A percentile compares a stretch with the other conserved stretches of the same genome.
These are phyloP conservation scores for Elymnias hypermnestra DNA, from an alignment of 1,140 invertebrate genomes.

Conservation along the genomic window DNA sequence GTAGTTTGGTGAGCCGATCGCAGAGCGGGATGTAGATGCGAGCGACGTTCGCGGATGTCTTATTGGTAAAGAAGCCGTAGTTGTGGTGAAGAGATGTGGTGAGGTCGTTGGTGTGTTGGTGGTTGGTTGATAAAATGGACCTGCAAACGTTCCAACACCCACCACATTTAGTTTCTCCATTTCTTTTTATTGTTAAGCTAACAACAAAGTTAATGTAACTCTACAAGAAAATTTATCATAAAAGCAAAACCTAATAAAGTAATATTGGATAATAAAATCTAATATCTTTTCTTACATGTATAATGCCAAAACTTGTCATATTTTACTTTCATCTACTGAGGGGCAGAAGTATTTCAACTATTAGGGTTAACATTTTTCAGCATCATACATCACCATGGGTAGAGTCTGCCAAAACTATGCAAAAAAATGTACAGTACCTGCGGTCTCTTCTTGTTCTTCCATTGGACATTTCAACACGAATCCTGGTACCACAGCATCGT, in stretches of 20 bases:
- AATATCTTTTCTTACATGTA: not conserved
- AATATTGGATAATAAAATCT: constrained; percentile 5
- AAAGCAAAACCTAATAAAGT: constrained; percentile 6
- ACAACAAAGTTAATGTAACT: constrained; percentile 5
- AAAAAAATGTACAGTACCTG: too few relatives aligned
- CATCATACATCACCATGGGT: too few relatives aligned
- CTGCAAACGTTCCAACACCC: constrained; percentile 75
- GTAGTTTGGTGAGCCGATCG: constrained; percentile 62
- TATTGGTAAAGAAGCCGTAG: constrained; percentile 66
- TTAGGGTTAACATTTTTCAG: too few relatives aligned
- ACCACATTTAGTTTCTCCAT: constrained; percentile 68
- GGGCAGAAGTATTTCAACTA: too few relatives aligned
- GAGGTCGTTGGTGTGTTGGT: constrained; percentile 73
- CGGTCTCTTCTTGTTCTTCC: constrained; percentile 86
- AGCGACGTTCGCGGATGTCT: constrained; percentile 64
- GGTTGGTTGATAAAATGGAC: constrained; percentile 75
- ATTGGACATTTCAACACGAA: constrained; percentile 92
- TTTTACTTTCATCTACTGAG: too few relatives aligned
- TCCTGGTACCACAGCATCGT: constrained; percentile 88
- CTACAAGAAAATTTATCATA: constrained; percentile 1
- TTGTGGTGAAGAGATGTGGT: constrained; percentile 71
- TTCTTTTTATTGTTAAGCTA: constrained; percentile 22
- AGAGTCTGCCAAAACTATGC: too few relatives aligned
- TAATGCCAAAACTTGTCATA: not conserved
- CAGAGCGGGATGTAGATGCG: constrained; percentile 57